Evolutionary conservation across 2,113 vertebrate genomes (phyloP).

Genomic region (Protobothrops flavoviridis): DNA sequence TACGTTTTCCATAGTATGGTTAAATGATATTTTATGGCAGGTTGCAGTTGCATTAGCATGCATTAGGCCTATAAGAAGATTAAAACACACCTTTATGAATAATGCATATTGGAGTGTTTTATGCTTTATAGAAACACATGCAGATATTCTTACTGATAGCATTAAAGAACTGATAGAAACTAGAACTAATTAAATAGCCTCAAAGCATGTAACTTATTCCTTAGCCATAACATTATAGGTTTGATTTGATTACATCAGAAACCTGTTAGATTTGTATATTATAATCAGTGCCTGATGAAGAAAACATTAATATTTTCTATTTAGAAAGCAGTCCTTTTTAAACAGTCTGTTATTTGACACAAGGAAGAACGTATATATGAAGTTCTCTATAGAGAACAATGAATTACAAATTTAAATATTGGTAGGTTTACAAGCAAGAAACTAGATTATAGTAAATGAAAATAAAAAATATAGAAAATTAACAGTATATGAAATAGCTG

Average conservation of each 20-base stretch:
- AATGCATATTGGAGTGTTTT: not conserved
- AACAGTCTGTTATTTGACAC: fast-evolving
- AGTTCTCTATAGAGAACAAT: not conserved
- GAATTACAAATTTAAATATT: not conserved
- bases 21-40: conserved; percentile 52
- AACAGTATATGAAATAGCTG: not conserved
- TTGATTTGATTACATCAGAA: not conserved
- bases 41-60: conserved; percentile 46
- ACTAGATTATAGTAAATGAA: conserved; percentile 8
- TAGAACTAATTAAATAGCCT: conserved; percentile 18
- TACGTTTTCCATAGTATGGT: conserved; percentile 52
- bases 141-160: not conserved
- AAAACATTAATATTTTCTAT: not conserved
- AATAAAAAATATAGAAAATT: not conserved
- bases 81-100: conserved; percentile 33
- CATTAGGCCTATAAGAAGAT: conserved; percentile 43
- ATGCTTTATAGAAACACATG: conserved; percentile 12
- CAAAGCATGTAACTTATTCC: not conserved
- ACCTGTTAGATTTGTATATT: not conserved
- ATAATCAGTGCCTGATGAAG: not conserved
- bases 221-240: not conserved
- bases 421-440: not conserved
- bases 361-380: not conserved
- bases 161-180: conserved; percentile 4
- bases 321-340: not conserved